Evolutionary conservation across 92 coral and sea anemone species (phyloP).

Genomic region (Epizoanthus ramosus): DNA sequence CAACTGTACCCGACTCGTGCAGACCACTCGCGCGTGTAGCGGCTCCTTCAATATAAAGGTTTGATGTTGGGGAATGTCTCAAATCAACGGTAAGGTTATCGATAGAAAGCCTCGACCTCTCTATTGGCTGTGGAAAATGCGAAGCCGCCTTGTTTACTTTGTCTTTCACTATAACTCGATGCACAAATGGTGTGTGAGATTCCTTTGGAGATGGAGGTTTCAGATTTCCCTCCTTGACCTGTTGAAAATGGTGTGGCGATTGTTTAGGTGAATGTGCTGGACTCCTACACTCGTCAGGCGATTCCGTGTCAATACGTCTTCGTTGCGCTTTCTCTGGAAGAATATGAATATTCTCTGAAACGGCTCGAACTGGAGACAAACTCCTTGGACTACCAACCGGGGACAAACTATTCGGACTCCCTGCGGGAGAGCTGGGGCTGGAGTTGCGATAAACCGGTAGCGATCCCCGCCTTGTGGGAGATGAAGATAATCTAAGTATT

Average conservation of each 20-base stretch:
- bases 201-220: conserved; percentile 15
- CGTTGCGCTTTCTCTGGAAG: background rate
- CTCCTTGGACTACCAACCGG: conserved; percentile 1
- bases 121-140: conserved; percentile 2
- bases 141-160: conserved; percentile 20
- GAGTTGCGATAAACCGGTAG: background rate
- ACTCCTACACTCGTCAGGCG: conserved; percentile 1
- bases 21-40: background rate
- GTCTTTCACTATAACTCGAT: conserved; percentile 11
- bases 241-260: conserved; percentile 9
- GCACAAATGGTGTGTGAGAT: conserved; percentile 1
- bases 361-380: background rate
- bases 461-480: conserved; percentile 17
- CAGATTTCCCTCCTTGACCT: background rate
- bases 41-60: background rate
- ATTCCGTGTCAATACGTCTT: background rate
- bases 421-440: background rate
- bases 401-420: background rate
- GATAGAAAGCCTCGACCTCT: background rate
- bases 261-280: conserved; percentile 21
- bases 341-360: conserved; percentile 23
- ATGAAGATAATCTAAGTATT: background rate
- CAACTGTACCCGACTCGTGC: background rate
- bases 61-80: background rate
- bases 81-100: background rate